These are phyloP conservation scores for Todiramphus chloris DNA, from an alignment of 2,113 vertebrate species.

Conservation along the genomic window DNA sequence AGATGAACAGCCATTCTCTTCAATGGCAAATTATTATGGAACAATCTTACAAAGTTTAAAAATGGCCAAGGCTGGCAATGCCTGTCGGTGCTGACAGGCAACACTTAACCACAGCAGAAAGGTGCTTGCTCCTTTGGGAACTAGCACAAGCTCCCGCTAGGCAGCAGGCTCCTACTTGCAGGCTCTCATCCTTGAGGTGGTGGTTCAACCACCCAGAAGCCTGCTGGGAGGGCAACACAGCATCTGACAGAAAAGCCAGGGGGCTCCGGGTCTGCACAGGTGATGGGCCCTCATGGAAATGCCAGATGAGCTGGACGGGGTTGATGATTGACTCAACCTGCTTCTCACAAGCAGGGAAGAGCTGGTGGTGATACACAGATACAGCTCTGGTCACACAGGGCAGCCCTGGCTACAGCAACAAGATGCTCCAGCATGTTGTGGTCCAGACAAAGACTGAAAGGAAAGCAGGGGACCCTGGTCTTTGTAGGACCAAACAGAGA, in stretches of 20 bases:
- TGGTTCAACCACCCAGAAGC: not conserved
- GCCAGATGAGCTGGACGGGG: not conserved
- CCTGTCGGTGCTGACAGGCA: rapidly evolving
- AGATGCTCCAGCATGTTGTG: not conserved
- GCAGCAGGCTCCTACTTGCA: not conserved
- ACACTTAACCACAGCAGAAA: rapidly evolving
- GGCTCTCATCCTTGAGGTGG: rapidly evolving
- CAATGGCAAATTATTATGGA: not conserved
- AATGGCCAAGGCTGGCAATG: not conserved
- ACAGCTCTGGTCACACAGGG: not conserved
- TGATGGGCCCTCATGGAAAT: not conserved
- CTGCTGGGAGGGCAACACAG: not conserved
- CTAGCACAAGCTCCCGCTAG: not conserved
- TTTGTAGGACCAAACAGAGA: not conserved
- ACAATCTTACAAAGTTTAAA: not conserved
- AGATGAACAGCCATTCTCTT: not conserved
- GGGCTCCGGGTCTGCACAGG: not conserved
- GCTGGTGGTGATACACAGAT: not conserved
- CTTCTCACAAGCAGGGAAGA: not conserved
- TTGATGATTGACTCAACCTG: not conserved
- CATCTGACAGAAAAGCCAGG: not conserved
- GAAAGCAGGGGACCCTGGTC: not conserved
- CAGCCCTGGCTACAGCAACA: not conserved
- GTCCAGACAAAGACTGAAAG: not conserved
- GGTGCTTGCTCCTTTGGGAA: rapidly evolving